phyloP scores from a whole-genome alignment of 2,888 invertebrate genomes.

The Ptychoptera albimana region DNA sequence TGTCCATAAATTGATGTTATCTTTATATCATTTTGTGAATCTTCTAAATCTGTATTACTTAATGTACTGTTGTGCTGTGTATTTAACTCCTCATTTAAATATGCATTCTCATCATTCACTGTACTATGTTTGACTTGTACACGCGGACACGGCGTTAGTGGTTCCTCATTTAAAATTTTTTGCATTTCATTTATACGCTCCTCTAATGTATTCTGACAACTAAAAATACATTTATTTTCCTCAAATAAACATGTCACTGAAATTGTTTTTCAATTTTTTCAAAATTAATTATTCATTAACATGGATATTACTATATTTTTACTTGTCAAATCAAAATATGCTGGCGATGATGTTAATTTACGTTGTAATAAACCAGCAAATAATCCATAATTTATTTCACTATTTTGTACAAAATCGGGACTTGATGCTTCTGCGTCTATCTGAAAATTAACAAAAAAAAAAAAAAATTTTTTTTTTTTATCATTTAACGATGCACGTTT shows the following conservation, averaged over 20 bases:
- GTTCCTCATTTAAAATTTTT: conserved; percentile 16
- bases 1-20: not conserved
- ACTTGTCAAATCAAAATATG: conserved; percentile 21
- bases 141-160: conserved; percentile 9
- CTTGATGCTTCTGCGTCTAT: conserved; percentile 12
- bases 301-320: conserved; percentile 11
- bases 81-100: conserved; percentile 5
- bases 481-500: too few relatives aligned
- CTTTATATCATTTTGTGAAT: not conserved
- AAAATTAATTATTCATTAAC: conserved; percentile 5
- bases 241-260: conserved; percentile 26
- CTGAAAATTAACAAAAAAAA: conserved; percentile 9
- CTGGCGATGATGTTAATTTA: conserved; percentile 12
- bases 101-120: not conserved
- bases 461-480: too few relatives aligned
- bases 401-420: conserved; percentile 10
- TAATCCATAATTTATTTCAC: conserved; percentile 15
- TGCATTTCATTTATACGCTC: conserved; percentile 19
- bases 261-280: conserved; percentile 8
- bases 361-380: conserved; percentile 13
- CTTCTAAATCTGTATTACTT: too few relatives aligned
- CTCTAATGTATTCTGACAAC: conserved; percentile 21
- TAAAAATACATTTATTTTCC: conserved; percentile 27
- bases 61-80: too few relatives aligned
- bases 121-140: too few relatives aligned